Evolutionary conservation across 1,140 invertebrate genomes (phyloP).

Genomic region (Eubasilissa regina): DNA sequence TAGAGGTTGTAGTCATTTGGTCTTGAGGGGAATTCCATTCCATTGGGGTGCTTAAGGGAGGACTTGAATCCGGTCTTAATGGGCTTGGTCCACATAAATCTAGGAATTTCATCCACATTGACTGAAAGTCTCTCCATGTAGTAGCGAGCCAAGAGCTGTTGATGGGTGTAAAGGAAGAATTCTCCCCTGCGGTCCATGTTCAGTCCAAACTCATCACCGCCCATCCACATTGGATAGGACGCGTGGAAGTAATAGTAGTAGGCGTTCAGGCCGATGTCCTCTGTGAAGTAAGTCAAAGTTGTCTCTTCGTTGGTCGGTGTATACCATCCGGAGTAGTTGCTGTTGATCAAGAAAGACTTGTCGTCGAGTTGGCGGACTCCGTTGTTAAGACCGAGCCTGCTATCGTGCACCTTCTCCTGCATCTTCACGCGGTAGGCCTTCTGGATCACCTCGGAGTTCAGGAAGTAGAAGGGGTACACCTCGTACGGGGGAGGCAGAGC

Average conservation of each 20-base stretch:
- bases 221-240: conserved; percentile 80
- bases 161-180: conserved; percentile 74
- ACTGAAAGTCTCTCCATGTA: conserved; percentile 78
- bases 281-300: conserved; percentile 79
- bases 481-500: conserved; percentile 79
- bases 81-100: conserved; percentile 70
- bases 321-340: conserved; percentile 70
- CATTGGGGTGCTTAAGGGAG: conserved; percentile 75
- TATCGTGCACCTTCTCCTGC: conserved; percentile 70
- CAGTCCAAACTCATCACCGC: conserved; percentile 71
- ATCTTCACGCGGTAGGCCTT: conserved; percentile 76
- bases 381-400: conserved; percentile 54
- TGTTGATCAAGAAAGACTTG: conserved; percentile 66
- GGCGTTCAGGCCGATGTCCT: conserved; percentile 80
- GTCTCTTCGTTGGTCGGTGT: conserved; percentile 69
- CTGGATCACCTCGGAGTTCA: conserved; percentile 75
- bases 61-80: conserved; percentile 75
- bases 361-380: conserved; percentile 69
- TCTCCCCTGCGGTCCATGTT: conserved; percentile 77
- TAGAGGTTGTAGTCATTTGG: conserved; percentile 74
- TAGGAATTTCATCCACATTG: conserved; percentile 74
- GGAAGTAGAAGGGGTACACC: conserved; percentile 77
- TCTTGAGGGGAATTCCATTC: conserved; percentile 77
- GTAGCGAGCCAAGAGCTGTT: conserved; percentile 78
- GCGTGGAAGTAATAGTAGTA: conserved; percentile 82